Evolutionary conservation across 2,888 invertebrate genomes (phyloP).

Genomic region (Gibbula magus): DNA sequence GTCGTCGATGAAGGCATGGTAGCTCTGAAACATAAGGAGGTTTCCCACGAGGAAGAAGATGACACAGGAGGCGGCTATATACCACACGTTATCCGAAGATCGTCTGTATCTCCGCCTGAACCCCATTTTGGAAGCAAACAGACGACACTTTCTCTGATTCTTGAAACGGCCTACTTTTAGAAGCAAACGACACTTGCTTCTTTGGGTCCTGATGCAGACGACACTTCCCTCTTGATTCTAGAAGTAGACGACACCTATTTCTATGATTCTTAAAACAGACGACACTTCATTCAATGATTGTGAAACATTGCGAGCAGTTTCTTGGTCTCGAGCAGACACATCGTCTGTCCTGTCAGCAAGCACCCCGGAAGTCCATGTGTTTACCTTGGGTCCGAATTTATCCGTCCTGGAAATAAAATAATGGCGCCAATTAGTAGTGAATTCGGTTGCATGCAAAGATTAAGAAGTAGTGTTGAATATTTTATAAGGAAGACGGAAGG

Average conservation of each 20-base stretch:
- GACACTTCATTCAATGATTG: too few relatives aligned
- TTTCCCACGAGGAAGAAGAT: conserved; percentile 42
- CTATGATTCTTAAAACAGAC: too few relatives aligned
- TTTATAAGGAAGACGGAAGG: conserved; percentile 5
- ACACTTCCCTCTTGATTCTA: too few relatives aligned
- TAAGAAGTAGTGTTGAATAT: conserved; percentile 12
- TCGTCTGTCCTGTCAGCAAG: not conserved
- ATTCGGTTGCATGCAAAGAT: conserved; percentile 10
- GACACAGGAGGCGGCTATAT: conserved; percentile 39
- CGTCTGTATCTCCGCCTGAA: conserved; percentile 14
- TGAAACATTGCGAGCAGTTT: too few relatives aligned
- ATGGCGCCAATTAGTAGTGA: conserved; percentile 17
- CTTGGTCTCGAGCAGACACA: too few relatives aligned
- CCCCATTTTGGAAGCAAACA: conserved; percentile 4
- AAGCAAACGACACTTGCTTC: too few relatives aligned
- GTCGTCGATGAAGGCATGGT: conserved; percentile 39
- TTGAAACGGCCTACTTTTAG: too few relatives aligned
- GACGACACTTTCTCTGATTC: conserved; percentile 1
- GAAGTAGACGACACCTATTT: too few relatives aligned
- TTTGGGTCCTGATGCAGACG: too few relatives aligned
- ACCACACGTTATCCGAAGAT: conserved; percentile 35
- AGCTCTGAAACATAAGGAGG: conserved; percentile 42
- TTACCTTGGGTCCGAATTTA: not conserved
- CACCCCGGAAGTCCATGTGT: not conserved
- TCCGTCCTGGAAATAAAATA: conserved; percentile 20